Evolutionary conservation across 2,113 vertebrate genomes (phyloP).

Genomic region (Zapus hudsonius): DNA sequence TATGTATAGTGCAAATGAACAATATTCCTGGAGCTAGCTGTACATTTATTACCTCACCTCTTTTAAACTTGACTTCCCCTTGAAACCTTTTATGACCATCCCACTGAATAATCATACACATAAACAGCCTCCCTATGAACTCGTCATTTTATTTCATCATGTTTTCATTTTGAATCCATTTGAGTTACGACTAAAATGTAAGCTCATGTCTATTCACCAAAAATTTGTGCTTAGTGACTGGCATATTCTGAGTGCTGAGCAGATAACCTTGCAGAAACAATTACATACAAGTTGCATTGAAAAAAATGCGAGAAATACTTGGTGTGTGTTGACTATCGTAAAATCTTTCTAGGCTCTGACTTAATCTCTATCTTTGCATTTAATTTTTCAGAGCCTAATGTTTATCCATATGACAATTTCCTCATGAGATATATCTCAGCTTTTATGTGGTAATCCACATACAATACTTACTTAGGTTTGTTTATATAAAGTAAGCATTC

Average conservation of each 20-base stretch:
- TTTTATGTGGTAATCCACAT: neutral
- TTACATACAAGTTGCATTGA: neutral
- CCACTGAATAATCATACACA: neutral
- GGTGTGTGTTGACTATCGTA: neutral
- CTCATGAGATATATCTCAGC: neutral
- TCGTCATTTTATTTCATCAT: neutral
- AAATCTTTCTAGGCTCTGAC: constrained; percentile 37
- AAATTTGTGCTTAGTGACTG: neutral
- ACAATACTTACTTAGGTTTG: neutral
- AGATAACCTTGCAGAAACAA: constrained; percentile 21
- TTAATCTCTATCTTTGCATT: neutral
- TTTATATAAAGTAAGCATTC: neutral
- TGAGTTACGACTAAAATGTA: neutral
- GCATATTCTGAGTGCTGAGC: neutral
- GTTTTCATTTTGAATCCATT: constrained; percentile 3
- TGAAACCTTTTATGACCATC: neutral
- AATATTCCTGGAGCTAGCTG: neutral
- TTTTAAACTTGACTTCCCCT: constrained; percentile 27
- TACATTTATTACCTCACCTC: neutral
- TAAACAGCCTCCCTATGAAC: neutral
- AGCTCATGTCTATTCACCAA: neutral
- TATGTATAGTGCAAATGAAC: neutral
- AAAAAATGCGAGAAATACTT: neutral
- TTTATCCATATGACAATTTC: constrained; percentile 5
- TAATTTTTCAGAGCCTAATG: constrained; percentile 26